phyloP scores from a whole-genome alignment of 2,797 vertebrate genomes.

The Sylvilagus floridanus region DNA sequence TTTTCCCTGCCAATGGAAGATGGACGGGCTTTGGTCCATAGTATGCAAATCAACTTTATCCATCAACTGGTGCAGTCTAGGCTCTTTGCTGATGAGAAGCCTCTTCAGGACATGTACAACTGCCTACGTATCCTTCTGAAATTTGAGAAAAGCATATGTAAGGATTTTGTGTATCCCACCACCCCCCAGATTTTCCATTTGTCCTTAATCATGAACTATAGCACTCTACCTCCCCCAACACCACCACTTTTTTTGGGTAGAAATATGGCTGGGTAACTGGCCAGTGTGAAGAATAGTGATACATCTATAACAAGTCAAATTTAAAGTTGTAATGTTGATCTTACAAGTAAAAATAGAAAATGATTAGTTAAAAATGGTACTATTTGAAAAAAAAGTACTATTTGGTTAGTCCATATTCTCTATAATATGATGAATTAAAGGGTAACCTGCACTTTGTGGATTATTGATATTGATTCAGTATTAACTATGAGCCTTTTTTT shows the following conservation, averaged over 20 bases:
- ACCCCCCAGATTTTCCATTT: slow-evolving; percentile 14
- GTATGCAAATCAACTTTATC: slow-evolving; percentile 99
- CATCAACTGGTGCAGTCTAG: slow-evolving; percentile 98
- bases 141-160: slow-evolving; percentile 55
- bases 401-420: slow-evolving; percentile 45
- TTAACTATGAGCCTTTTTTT: slow-evolving; percentile 66
- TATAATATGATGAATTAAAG: slow-evolving; percentile 54
- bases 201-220: slow-evolving; percentile 16
- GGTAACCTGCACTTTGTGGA: not conserved
- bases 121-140: slow-evolving; percentile 97
- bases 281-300: slow-evolving; percentile 49
- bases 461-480: slow-evolving; percentile 62
- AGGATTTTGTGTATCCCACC: slow-evolving; percentile 53
- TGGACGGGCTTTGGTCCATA: slow-evolving; percentile 97
- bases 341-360: slow-evolving; percentile 26
- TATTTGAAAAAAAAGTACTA: not conserved
- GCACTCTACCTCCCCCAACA: not conserved
- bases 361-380: slow-evolving; percentile 51
- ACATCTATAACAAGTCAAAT: not conserved
- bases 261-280: not conserved
- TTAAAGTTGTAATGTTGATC: slow-evolving; percentile 58
- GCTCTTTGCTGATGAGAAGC: slow-evolving; percentile 99
- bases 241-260: not conserved
- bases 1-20: slow-evolving; percentile 88
- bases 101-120: slow-evolving; percentile 99